Evolutionary conservation across 2,113 vertebrate genomes (phyloP).

Genomic region (Pseudorhombus dupliciocellatus): DNA sequence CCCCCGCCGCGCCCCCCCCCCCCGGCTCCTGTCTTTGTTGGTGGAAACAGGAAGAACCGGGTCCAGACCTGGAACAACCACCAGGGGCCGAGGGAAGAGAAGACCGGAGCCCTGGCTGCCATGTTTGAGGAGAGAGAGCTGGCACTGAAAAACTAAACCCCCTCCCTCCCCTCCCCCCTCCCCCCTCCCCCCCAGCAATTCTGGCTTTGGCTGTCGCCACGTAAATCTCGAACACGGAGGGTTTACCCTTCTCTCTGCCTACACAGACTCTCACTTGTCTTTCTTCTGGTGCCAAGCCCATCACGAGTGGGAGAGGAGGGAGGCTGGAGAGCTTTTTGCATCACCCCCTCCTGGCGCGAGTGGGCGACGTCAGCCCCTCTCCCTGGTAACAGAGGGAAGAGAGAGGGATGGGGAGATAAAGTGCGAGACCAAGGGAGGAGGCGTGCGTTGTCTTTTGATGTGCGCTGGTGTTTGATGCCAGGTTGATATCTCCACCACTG

Average conservation of each 20-base stretch:
- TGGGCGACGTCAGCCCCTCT: constrained; percentile 77
- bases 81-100: constrained; percentile 1
- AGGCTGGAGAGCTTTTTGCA: constrained; percentile 73
- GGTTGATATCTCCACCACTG: constrained; percentile 65
- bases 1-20: too few species aligned
- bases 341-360: constrained; percentile 70
- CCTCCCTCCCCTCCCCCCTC: constrained; percentile 27
- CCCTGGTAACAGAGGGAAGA: constrained; percentile 65
- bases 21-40: too few species aligned
- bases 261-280: constrained; percentile 56
- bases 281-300: constrained; percentile 79
- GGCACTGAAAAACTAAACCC: constrained; percentile 43
- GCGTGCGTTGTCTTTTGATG: constrained; percentile 70
- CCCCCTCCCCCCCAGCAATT: constrained; percentile 54
- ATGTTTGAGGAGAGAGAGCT: constrained; percentile 57
- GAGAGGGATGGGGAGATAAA: constrained; percentile 61
- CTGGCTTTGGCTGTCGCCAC: constrained; percentile 71
- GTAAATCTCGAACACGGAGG: constrained; percentile 79
- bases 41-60: too few species aligned
- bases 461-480: constrained; percentile 74
- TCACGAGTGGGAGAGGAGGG: constrained; percentile 65
- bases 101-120: constrained; percentile 25
- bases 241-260: constrained; percentile 64
- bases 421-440: constrained; percentile 52
- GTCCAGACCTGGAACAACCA: constrained; percentile 3